Percentiles rank a stretch among this genome's conserved stretches.
These are phyloP conservation scores for Pao palembangensis DNA, from an alignment of 2,113 vertebrate genomes.

Conservation along the genomic window DNA sequence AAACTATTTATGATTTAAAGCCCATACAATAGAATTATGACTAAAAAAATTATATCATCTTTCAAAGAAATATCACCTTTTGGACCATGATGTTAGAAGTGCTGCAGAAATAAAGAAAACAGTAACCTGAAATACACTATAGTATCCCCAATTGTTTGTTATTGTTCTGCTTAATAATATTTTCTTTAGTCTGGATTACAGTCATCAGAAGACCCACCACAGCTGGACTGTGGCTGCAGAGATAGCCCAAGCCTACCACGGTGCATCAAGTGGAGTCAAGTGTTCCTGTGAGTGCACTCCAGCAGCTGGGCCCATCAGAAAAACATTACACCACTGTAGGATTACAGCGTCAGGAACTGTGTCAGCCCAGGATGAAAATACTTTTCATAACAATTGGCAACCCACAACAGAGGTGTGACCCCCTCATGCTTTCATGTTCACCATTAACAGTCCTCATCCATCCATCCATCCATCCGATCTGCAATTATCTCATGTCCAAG, in stretches of 20 bases:
- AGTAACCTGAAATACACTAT: neutral
- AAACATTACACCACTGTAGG: constrained; percentile 2
- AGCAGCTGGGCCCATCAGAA: neutral
- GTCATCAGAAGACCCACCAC: neutral
- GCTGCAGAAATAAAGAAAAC: neutral
- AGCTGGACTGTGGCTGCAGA: too few relatives aligned
- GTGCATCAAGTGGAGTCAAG: constrained; percentile 21
- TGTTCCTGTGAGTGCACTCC: constrained; percentile 25
- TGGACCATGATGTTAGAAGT: neutral
- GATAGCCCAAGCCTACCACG: neutral
- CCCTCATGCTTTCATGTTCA: constrained; percentile 11
- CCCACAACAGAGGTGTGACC: constrained; percentile 13
- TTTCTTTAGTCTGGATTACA: neutral
- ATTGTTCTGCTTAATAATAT: neutral
- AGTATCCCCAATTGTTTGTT: neutral
- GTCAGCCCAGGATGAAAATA: constrained; percentile 15
- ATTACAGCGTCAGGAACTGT: constrained; percentile 4
- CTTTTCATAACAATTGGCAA: constrained; percentile 5
- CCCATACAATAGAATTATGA: neutral
- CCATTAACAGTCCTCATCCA: constrained; percentile 1
- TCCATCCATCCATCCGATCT: constrained; percentile 56
- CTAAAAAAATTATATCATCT: too few relatives aligned
- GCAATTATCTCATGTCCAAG: constrained; percentile 61
- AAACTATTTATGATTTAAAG: neutral
- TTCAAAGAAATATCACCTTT: too few relatives aligned